phyloP scores from a whole-genome alignment of 37 sponge, comb jelly and placozoan genomes.

The Eunapius fragilis region DNA sequence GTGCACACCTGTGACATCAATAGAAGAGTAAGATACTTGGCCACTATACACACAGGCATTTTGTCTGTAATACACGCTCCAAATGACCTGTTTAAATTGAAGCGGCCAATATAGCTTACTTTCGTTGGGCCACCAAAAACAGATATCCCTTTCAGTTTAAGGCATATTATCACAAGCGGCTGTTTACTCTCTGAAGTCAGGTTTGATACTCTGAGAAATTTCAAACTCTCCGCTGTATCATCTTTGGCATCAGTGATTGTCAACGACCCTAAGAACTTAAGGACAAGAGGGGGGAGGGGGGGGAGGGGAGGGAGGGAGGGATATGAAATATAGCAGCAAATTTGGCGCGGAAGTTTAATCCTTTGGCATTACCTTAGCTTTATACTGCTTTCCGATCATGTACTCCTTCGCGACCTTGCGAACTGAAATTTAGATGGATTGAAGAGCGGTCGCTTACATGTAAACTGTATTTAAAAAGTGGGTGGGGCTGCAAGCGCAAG shows the following conservation, averaged over 20 bases:
- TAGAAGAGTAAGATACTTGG: too few species aligned
- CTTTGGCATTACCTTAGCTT: neutral
- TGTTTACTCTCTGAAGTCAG: neutral
- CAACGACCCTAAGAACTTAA: constrained; percentile 11
- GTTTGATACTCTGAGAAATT: neutral
- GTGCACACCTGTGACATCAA: too few species aligned
- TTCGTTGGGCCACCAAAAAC: constrained; percentile 32
- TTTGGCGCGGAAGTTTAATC: too few species aligned
- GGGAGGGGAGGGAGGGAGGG: neutral
- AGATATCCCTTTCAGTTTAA: constrained; percentile 9
- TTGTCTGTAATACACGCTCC: too few species aligned
- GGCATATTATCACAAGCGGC: constrained; percentile 1
- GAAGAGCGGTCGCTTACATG: too few species aligned
- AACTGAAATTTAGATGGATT: neutral
- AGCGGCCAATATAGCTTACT: too few species aligned
- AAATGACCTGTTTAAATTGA: too few species aligned
- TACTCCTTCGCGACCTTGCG: neutral
- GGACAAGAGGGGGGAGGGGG: too few species aligned
- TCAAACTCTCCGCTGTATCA: constrained; percentile 11
- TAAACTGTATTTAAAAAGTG: too few species aligned
- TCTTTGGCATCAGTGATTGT: constrained; percentile 11
- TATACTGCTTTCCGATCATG: neutral
- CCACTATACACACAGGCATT: too few species aligned
- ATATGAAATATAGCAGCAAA: neutral
- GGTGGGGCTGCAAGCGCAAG: neutral